Base-by-base conservation (phyloP, 1,140 invertebrate genomes). In the Fopius arisanus region DNA sequence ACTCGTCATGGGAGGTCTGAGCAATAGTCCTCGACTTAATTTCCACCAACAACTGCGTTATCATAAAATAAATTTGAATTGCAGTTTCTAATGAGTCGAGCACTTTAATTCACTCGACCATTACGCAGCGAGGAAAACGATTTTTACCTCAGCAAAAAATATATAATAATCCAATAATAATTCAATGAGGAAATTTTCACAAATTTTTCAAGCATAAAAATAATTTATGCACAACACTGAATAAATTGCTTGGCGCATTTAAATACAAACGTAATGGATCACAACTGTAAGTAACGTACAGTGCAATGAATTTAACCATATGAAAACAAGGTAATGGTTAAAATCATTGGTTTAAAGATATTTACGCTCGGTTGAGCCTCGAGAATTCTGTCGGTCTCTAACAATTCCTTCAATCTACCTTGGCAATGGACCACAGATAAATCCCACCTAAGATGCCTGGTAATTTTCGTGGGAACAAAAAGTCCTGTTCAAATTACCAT, bases 381-480 rank as follows among this genome's bases (percentile, higher is more conserved):
- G 31, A 63, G 31, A 70, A 62, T 70, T 28, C 43, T 16, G 16
- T 48, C n/a, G 43, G 14, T 48, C 43, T 48, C 43, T 16, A 48
- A 48, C 43, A 48, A 48, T 48, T 48, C 43, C 43, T 48, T n/a
- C 43, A 19, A 28, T 63, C 59, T 63, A 72, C 70, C 70, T 72
- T 72, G 70, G 59, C 70, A 72, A 72, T 72, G 70, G 59, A 65
- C 23, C 54, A 62, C 59, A 33, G 21, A 26, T 54, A 31, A 16
- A 54, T 69, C 2, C n/a, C 29, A 51, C 16, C 59, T 63, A 5
- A 63, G 23, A 63, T 28, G 31, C 16, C 9, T n/a, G 10, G n/a
- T 33, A 70, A 26, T 70, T 21, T 51, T 14, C 28, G 26, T 54
- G 23, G 21, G 43, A 54, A 19, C 14, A 29, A 29, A 31, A 66